Percentiles rank a stretch among this genome's conserved stretches.
Evolutionary conservation across 2,113 vertebrate genomes (phyloP).

Genomic region (Pholis gunnellus): DNA sequence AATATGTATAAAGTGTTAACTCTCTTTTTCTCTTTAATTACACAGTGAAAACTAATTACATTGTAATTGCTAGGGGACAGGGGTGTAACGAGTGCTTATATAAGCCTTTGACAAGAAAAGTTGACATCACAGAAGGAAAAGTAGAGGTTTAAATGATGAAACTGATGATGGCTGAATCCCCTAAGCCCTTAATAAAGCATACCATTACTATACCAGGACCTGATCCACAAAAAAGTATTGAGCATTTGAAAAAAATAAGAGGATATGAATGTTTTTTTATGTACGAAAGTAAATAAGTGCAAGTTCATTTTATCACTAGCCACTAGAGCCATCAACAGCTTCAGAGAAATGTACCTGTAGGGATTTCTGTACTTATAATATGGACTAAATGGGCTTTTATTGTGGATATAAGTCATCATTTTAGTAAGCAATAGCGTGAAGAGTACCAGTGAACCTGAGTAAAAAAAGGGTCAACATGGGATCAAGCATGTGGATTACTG

Average conservation of each 20-base stretch:
- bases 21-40: no score
- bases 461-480: slow-evolving; percentile 25
- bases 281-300: no score
- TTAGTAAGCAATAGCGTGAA: background rate
- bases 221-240: background rate
- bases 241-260: background rate
- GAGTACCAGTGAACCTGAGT: background rate
- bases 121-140: background rate
- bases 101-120: background rate
- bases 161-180: background rate
- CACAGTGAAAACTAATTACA: no score
- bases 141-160: background rate
- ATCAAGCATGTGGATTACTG: slow-evolving; percentile 49
- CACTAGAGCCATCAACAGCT: background rate
- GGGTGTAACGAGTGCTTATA: background rate
- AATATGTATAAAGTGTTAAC: no score
- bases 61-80: background rate
- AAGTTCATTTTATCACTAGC: no score
- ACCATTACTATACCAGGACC: background rate
- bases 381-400: no score
- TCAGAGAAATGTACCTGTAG: no score
- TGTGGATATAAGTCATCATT: background rate
- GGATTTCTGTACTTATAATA: no score
- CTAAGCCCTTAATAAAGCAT: background rate
- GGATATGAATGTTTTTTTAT: no score